Evolutionary conservation across 2,888 invertebrate genomes (phyloP), one percentile per base, ranked within the genome.

Genomic region (Lycia hirtaria): DNA sequence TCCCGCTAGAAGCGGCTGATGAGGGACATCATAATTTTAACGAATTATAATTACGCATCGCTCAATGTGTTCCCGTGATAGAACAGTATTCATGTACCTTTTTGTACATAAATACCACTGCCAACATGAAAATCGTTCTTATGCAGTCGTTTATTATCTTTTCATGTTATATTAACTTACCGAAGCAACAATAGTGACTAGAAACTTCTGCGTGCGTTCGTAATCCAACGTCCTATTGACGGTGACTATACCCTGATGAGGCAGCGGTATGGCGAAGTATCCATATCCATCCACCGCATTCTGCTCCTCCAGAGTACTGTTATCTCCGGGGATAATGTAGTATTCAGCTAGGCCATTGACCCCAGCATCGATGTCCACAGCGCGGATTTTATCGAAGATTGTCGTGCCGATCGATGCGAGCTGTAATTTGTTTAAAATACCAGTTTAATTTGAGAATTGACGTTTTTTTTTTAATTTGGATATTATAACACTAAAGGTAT

Each of bases 331-430:
- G 59, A 96, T 93, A 63, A 97, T 94, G 67, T 95, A 96, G 85
- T 97, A 98, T 79, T 98, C 97, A 2, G 97, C 95, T 38, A 97
- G 93, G 38, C 97, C 97, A 80, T 98, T 97, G 63, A 97, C 96
- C 38, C 97, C 97, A 0, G 97, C 95, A 81, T 98, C 98, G 52
- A 95, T 95, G 80, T 98, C 97, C 53, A 93, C 91, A 0, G 97
- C 97, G 60, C 94, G 93, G 58, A 98, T 94, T 64, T 95, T 95
- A 70, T 96, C 95, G 88, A 96, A 97, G 71, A 98, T 94, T 17
- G 97, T 97, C 10, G 96, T 96, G 30, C 97, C 97, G 56, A 97
- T 94, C 40, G 97, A 96, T 49, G 96, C 96, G 66, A 97, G 92
- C 97, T 97, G 92, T n/a, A 93, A 92, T 70, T 63, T 10, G n/a